Conservation (phyloP, 2,888 invertebrate genomes). For the Diachrysia chrysitis region DNA sequence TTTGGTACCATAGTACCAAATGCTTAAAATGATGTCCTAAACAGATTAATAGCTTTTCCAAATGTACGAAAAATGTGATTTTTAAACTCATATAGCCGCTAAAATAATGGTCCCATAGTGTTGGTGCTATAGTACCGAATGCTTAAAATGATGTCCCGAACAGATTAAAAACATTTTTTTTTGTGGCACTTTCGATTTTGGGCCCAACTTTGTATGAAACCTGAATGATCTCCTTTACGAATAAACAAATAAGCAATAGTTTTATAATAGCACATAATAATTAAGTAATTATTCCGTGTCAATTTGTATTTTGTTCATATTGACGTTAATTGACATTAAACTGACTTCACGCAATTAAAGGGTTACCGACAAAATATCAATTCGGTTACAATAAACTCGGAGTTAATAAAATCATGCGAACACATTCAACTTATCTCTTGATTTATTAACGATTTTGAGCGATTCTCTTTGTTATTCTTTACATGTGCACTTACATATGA, state of each 20-base stretch:
- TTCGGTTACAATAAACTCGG: background rate
- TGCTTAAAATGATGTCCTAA: too few relatives aligned
- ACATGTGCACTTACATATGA: too few relatives aligned
- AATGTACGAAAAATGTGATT: too few relatives aligned
- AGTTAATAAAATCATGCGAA: background rate
- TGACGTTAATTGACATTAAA: constrained; percentile 2
- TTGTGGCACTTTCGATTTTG: too few relatives aligned
- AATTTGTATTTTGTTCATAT: background rate
- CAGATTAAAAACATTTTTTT: too few relatives aligned
- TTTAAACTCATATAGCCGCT: too few relatives aligned
- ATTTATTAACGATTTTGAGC: background rate
- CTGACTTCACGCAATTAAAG: background rate
- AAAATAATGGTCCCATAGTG: too few relatives aligned
- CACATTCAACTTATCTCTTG: background rate
- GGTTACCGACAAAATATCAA: background rate
- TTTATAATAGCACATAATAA: background rate
- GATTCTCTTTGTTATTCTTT: background rate
- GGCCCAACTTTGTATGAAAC: too few relatives aligned
- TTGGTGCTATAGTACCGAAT: too few relatives aligned
- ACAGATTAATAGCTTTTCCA: too few relatives aligned
- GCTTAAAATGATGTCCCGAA: too few relatives aligned
- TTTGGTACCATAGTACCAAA: too few relatives aligned
- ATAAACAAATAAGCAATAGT: background rate
- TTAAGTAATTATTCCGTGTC: background rate
- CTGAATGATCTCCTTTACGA: background rate